Conservation (phyloP, 1,140 invertebrate genomes). For the Ostrea denselamellosa region DNA sequence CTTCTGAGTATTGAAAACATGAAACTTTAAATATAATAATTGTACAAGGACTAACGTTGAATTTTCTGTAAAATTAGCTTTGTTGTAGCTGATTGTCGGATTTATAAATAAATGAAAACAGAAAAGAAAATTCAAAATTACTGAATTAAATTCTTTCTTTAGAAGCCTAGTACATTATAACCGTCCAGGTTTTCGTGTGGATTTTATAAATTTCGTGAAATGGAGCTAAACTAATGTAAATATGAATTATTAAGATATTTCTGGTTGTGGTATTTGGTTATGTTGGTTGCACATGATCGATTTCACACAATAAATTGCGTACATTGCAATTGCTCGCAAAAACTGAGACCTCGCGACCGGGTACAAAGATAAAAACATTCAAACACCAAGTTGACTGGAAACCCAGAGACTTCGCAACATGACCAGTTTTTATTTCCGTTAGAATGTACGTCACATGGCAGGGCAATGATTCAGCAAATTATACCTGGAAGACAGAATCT, state of each 20-base stretch:
- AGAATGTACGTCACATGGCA: not conserved
- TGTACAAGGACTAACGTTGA: too few relatives aligned
- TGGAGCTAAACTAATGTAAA: conserved; percentile 34
- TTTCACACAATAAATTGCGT: conserved; percentile 33
- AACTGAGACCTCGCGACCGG: not conserved
- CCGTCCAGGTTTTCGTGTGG: not conserved
- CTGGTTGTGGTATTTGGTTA: conserved; percentile 10
- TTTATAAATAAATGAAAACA: too few relatives aligned
- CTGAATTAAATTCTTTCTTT: too few relatives aligned
- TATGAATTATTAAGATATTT: conserved; percentile 23
- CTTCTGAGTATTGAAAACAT: not conserved
- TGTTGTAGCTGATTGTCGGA: too few relatives aligned
- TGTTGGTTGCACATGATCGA: conserved; percentile 24
- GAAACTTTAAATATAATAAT: not conserved
- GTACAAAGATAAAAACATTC: conserved; percentile 4
- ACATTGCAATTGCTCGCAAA: not conserved
- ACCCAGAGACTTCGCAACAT: not conserved
- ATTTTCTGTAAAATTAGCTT: too few relatives aligned
- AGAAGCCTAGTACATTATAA: too few relatives aligned
- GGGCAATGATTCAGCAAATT: conserved; percentile 23
- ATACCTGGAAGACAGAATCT: not conserved
- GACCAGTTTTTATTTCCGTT: conserved; percentile 11
- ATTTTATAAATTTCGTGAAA: conserved; percentile 12
- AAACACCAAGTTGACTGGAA: not conserved
- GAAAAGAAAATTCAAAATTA: too few relatives aligned